Base-by-base conservation (phyloP, 2,888 invertebrate genomes). In the Melanchra persicariae region DNA sequence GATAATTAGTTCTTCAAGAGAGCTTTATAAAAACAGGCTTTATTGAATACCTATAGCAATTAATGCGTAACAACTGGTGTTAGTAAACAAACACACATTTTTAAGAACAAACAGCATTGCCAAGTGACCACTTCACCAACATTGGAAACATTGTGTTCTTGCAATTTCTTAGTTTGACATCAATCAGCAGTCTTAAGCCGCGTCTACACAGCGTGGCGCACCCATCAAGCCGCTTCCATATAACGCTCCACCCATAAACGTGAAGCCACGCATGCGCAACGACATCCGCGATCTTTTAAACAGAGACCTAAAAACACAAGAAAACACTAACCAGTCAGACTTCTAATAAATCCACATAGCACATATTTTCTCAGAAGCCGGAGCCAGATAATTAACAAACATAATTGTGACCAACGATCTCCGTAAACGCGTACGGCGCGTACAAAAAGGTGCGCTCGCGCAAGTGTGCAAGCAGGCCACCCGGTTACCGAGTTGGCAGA, bases 401-500 rank as follows among this genome's bases (percentile, higher is more conserved):
- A 82, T 86, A 88, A 89, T 89, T 87, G 87, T 86, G 86, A 79
- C 81, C 83, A 74, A 74, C 76, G 83, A 84, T 86, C 87, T 85
- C 75, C 77, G 85, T 84, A 82, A 83, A 84, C 79, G 72, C 80
- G 77, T 81, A 84, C 78, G 78, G 75, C 85, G 83, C 78, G 77
- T 79, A 82, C 79, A 78, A 84, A 90, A 89, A 89, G 87, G 86
- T 86, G 83, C 84, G 86, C 78, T 75, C 79, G 72, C 82, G 85
- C 92, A 92, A 92, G 91, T 92, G 91, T 91, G 93, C 91, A 91
- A 94, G 78, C 93, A 85, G 92, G 95, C 91, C 90, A 95, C 93
- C 93, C 88, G 94, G 95, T 94, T 87, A 94, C 92, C 90, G 90
- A 87, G 86, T 86, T 90, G 91, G 85, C 85, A 86, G 89, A 86